These are phyloP conservation scores for Phortica okadai DNA, from an alignment of 2,888 invertebrate genomes.

Conservation along the genomic window DNA sequence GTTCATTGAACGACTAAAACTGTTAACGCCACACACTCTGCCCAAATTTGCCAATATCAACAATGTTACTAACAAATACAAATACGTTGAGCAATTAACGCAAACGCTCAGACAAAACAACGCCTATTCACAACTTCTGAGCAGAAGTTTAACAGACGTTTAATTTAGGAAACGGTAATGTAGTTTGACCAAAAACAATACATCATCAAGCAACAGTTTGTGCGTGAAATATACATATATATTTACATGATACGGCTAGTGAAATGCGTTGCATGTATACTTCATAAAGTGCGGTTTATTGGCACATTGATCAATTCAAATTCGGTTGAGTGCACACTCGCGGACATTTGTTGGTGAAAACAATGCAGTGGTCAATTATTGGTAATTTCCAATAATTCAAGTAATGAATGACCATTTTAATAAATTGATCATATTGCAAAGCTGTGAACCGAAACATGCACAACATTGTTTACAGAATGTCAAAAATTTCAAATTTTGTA, in stretches of 20 bases:
- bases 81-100: conserved; percentile 17
- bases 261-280: background rate
- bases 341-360: background rate
- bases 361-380: background rate
- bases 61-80: background rate
- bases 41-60: conserved; percentile 12
- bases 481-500: background rate
- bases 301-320: background rate
- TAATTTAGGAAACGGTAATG: background rate
- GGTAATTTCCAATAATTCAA: background rate
- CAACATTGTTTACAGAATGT: background rate
- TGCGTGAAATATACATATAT: background rate
- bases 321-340: background rate
- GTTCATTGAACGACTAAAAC: background rate
- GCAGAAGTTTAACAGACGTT: background rate
- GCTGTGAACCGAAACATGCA: background rate
- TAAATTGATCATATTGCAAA: background rate
- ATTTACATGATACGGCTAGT: background rate
- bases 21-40: conserved; percentile 15
- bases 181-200: background rate
- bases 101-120: background rate
- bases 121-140: background rate
- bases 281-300: background rate
- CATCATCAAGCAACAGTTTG: background rate
- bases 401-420: background rate